A percentile compares a stretch with the other conserved stretches of the same genome.
Conservation (phyloP, 1,140 invertebrate species). For the Cotesia typhae region DNA sequence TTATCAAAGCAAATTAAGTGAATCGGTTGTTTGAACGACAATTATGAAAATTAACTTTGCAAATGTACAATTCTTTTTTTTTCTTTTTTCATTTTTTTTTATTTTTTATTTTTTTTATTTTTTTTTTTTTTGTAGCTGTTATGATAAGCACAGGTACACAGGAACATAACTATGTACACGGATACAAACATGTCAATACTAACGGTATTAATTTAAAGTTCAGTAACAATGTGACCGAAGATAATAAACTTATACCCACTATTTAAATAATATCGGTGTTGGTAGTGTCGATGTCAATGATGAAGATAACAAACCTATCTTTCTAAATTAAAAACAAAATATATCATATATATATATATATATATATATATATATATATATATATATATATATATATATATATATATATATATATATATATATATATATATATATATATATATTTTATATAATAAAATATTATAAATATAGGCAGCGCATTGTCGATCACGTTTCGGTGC, state of each 20-base stretch:
- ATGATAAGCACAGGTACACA: slow-evolving; percentile 45
- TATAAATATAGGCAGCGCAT: no score
- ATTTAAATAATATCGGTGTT: background rate
- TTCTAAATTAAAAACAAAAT: background rate
- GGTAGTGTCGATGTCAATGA: slow-evolving; percentile 5
- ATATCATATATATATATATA: no score
- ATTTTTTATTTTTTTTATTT: background rate
- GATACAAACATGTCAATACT: slow-evolving; percentile 44
- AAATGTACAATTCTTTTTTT: slow-evolving; percentile 18
- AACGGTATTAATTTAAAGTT: slow-evolving; percentile 37
- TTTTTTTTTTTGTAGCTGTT: slow-evolving; percentile 35
- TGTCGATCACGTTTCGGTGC: no score
- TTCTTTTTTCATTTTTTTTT: slow-evolving; percentile 29
- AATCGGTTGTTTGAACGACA: no score
- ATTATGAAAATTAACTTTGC: background rate
- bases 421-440: no score
- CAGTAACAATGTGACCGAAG: slow-evolving; percentile 20
- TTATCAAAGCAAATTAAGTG: no score
- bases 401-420: no score
- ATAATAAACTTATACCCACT: background rate
- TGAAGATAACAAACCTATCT: background rate
- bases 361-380: no score
- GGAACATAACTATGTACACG: slow-evolving; percentile 46
- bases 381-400: no score
- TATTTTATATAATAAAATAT: no score